These are phyloP conservation scores for Argyresthia albistria DNA, from an alignment of 2,888 invertebrate genomes.

Conservation along the genomic window DNA sequence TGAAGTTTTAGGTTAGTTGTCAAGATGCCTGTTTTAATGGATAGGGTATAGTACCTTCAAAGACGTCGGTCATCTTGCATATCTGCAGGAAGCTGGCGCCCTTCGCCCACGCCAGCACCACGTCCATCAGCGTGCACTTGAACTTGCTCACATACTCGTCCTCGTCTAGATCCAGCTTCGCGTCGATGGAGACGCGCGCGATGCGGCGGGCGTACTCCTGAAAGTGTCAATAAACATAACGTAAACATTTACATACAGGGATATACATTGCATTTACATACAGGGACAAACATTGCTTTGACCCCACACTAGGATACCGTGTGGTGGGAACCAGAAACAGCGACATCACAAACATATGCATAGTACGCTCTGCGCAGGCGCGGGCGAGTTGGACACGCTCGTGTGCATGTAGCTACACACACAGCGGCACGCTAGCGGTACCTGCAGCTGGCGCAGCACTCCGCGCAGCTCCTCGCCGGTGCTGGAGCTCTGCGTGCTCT, in stretches of 20 bases:
- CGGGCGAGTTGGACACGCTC: conserved; percentile 89
- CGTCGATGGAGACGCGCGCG: conserved; percentile 88
- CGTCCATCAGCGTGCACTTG: conserved; percentile 96
- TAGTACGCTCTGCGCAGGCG: conserved; percentile 80
- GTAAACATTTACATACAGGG: no score
- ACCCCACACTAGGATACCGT: no score
- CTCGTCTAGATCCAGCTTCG: conserved; percentile 90
- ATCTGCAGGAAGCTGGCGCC: conserved; percentile 93
- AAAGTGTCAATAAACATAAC: not conserved
- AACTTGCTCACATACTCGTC: conserved; percentile 93
- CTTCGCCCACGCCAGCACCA: conserved; percentile 96
- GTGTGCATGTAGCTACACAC: not conserved
- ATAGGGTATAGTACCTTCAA: conserved; percentile 92
- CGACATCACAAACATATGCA: no score
- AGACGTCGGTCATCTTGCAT: conserved; percentile 96
- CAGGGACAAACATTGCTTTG: no score
- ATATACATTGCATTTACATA: no score
- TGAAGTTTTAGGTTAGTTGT: no score
- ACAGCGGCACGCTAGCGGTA: conserved; percentile 19
- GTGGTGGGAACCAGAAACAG: no score
- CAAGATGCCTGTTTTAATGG: no score
- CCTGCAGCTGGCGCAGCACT: conserved; percentile 92
- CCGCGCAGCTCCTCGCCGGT: conserved; percentile 90
- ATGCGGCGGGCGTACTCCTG: conserved; percentile 94
- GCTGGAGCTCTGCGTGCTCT: conserved; percentile 82